Percentiles rank a stretch among this genome's conserved stretches.
These are phyloP conservation scores for Ochropacha duplaris DNA, from an alignment of 2,888 invertebrate genomes.

Conservation along the genomic window DNA sequence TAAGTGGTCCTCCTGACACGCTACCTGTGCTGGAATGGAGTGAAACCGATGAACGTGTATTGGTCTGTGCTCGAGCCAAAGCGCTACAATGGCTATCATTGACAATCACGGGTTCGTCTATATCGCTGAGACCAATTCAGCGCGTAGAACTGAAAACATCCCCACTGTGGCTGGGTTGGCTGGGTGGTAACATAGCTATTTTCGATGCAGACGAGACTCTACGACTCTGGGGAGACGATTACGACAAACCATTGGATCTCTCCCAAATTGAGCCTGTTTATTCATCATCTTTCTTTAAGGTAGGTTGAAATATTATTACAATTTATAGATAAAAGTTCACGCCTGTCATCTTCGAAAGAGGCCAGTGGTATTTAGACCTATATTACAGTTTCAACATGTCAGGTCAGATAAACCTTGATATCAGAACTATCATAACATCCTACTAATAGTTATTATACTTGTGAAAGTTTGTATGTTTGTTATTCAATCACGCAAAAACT, in stretches of 20 bases:
- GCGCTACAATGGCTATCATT: slow-evolving; percentile 94
- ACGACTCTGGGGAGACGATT: slow-evolving; percentile 94
- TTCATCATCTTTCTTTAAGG: slow-evolving; percentile 94
- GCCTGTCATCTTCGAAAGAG: no score
- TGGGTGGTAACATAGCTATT: slow-evolving; percentile 91
- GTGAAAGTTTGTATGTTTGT: no score
- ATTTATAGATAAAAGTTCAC: neutral
- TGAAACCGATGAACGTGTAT: slow-evolving; percentile 87
- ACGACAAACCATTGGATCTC: slow-evolving; percentile 92
- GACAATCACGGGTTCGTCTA: slow-evolving; percentile 63
- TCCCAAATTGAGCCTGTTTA: slow-evolving; percentile 92
- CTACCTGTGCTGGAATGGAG: slow-evolving; percentile 96
- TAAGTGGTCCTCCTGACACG: slow-evolving; percentile 89
- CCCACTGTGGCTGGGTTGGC: slow-evolving; percentile 88
- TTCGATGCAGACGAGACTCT: slow-evolving; percentile 93
- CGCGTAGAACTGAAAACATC: slow-evolving; percentile 85
- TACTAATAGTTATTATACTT: no score
- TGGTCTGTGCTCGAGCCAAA: slow-evolving; percentile 94
- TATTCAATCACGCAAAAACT: no score
- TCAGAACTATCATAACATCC: no score
- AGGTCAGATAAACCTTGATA: no score
- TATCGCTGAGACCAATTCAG: slow-evolving; percentile 84
- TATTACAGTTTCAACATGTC: no score
- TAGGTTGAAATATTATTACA: slow-evolving; percentile 23
- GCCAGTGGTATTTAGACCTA: no score